Base-by-base conservation (phyloP, 2,888 invertebrate species). In the Biston stratarius region DNA sequence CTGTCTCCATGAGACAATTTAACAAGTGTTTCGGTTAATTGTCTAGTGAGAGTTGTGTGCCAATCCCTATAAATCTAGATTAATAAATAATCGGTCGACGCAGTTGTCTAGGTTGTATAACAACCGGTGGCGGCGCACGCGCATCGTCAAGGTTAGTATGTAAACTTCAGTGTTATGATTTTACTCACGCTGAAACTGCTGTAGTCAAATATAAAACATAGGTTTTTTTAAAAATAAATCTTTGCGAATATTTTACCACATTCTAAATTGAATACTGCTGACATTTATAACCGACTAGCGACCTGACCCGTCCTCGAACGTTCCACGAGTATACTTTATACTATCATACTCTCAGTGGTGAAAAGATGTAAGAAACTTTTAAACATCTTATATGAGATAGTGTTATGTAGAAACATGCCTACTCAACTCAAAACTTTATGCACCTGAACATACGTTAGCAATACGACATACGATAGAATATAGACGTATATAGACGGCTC, bases 21-120 rank as follows among this genome's bases (percentile, higher is more conserved):
- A 82, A 86, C 86, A 88, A 88, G 83, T 86, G 86, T 86, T 85
- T 83, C 83, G 79, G 81, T 83, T 87, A 86, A 86, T 86, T 85
- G 85, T 84, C 78, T 81, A 72, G 77, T 74, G 76, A 69, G 81
- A 83, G 83, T 83, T 85, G 77, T 80, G 78, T 79, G 89, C 88
- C 88, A 91, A 90, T 90, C 82, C 80, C 83, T 84, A 87, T 89
- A 89, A 88, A 90, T 88, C 83, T 78, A 79, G 83, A 86, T 87
- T 88, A 88, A 88, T 89, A 88, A 88, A 88, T 89, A 88, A 89
- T 86, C 83, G 81, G 83, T 77, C 79, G 81, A 70, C 74, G 75
- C 75, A 79, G 79, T 83, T 79, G 80, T 83, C 76, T 78, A 79
- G 74, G 71, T 71, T 77, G 75, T 73, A 70, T 76, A 77, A 75